phyloP scores from a whole-genome alignment of 2,797 vertebrate species.

The Poecilia picta region DNA sequence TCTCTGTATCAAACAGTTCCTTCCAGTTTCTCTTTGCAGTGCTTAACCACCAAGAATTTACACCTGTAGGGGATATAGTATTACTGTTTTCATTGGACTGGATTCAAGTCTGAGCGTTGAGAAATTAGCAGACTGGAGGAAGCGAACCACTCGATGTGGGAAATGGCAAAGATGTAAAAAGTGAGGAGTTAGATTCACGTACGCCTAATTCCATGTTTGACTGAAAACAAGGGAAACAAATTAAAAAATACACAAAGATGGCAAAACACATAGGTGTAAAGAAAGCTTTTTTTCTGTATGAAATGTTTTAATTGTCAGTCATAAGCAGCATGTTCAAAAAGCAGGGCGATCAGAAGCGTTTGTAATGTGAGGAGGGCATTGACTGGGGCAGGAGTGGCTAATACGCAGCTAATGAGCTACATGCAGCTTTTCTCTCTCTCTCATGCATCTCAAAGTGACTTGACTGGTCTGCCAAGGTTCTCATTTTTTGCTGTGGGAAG shows the following conservation, averaged over 20 bases:
- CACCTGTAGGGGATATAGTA: constrained; percentile 78
- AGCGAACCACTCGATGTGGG: constrained; percentile 70
- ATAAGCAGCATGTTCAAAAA: neutral
- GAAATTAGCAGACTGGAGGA: constrained; percentile 62
- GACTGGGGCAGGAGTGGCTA: neutral
- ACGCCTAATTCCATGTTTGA: neutral
- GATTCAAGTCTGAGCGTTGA: constrained; percentile 70
- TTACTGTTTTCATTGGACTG: constrained; percentile 75
- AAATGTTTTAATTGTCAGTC: neutral
- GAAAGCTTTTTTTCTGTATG: neutral
- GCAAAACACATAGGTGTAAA: neutral
- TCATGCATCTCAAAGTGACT: neutral
- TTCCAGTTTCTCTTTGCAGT: constrained; percentile 52
- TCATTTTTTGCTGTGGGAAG: neutral
- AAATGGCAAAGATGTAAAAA: constrained; percentile 25
- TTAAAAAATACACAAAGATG: neutral
- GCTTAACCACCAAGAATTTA: constrained; percentile 75
- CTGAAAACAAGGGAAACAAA: neutral
- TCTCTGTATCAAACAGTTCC: constrained; percentile 70
- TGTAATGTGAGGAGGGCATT: neutral
- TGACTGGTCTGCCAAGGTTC: neutral
- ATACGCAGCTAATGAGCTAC: neutral
- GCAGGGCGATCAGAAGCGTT: neutral
- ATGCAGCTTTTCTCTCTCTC: neutral
- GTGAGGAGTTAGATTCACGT: neutral